These are phyloP conservation scores for Gymnogyps californianus DNA, from an alignment of 2,113 vertebrate species.

Conservation along the genomic window DNA sequence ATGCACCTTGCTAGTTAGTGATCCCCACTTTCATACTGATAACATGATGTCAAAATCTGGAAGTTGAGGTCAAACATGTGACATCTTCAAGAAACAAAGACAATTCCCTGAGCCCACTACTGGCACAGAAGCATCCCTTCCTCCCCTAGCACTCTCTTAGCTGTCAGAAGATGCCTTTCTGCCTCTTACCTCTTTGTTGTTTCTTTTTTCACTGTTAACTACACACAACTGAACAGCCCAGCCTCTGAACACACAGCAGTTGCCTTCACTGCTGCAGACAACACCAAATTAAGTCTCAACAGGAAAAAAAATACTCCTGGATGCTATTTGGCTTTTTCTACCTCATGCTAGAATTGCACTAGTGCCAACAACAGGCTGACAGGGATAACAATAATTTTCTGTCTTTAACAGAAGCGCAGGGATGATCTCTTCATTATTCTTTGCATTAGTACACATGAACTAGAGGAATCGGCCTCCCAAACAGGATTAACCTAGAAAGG, in stretches of 20 bases:
- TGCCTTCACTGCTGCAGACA: not conserved
- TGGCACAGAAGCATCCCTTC: not conserved
- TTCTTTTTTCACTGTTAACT: not conserved
- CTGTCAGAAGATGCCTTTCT: not conserved
- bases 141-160: not conserved
- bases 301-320: not conserved
- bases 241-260: not conserved
- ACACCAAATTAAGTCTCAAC: not conserved
- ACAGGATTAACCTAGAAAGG: not conserved
- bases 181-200: not conserved
- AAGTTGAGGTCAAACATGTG: not conserved
- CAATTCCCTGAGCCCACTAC: not conserved
- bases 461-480: not conserved
- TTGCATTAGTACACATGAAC: not conserved
- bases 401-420: not conserved
- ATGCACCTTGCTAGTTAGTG: not conserved
- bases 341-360: not conserved
- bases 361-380: not conserved
- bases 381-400: not conserved
- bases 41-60: not conserved
- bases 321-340: not conserved
- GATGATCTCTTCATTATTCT: not conserved
- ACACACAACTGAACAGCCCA: not conserved
- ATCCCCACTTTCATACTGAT: not conserved
- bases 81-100: not conserved